Conservation (phyloP, 2,888 invertebrate genomes). For the Pemphredon lugubris region DNA sequence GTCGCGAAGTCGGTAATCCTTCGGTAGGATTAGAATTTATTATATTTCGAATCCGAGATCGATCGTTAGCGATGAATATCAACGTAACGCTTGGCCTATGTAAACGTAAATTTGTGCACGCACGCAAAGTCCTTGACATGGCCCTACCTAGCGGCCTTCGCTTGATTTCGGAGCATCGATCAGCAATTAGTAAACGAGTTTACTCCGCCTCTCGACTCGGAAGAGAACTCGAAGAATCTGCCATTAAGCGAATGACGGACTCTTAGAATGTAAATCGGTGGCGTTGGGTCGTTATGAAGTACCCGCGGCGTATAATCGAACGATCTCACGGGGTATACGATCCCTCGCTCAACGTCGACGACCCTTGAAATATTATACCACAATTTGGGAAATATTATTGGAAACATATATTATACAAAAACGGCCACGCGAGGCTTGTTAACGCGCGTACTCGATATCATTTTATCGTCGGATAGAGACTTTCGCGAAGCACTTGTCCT, state of each 20-base stretch:
- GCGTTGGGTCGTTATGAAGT: conserved; percentile 5
- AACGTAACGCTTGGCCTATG: too few species aligned
- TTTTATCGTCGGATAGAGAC: too few species aligned
- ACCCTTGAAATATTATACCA: too few species aligned
- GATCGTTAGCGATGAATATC: too few species aligned
- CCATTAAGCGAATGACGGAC: conserved; percentile 30
- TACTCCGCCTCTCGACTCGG: conserved; percentile 45
- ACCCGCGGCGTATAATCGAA: background rate
- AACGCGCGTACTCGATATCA: too few species aligned
- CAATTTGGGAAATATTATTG: too few species aligned
- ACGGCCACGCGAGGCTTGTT: too few species aligned
- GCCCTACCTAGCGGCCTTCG: conserved; percentile 40
- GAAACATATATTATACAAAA: too few species aligned
- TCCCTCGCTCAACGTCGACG: background rate
- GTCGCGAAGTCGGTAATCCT: too few species aligned
- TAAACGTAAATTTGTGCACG: too few species aligned
- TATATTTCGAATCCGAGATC: too few species aligned
- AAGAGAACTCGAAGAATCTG: conserved; percentile 46
- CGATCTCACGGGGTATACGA: background rate
- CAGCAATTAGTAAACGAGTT: conserved; percentile 69
- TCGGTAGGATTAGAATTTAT: too few species aligned
- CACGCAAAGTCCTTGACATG: conserved; percentile 56
- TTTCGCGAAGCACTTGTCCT: background rate
- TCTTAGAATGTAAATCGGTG: conserved; percentile 49
- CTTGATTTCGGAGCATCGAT: conserved; percentile 64